Evolutionary conservation across 2,888 invertebrate species (phyloP).

Genomic region (Thysanoteuthis rhombus): DNA sequence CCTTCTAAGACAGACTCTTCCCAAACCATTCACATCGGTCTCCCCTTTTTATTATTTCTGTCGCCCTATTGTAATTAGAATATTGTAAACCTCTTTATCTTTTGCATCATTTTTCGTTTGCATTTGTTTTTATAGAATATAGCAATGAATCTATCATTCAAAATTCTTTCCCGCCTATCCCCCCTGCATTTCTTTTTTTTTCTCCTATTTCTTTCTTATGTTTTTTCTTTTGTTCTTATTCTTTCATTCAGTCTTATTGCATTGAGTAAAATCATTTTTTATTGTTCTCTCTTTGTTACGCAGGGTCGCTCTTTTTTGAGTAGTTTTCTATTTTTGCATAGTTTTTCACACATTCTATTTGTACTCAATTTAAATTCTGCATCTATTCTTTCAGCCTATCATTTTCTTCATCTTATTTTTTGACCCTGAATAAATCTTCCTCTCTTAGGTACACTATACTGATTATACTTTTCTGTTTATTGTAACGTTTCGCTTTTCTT

Average conservation of each 20-base stretch:
- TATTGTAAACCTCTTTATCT: not conserved
- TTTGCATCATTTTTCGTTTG: not conserved
- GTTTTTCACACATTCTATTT: too few species aligned
- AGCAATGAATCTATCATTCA: not conserved
- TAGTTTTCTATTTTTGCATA: too few species aligned
- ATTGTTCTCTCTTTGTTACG: too few species aligned
- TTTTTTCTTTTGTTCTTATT: not conserved
- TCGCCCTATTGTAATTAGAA: not conserved
- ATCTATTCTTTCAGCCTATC: too few species aligned
- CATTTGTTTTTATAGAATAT: not conserved
- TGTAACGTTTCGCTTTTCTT: too few species aligned
- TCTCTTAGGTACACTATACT: too few species aligned
- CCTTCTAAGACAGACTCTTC: not conserved
- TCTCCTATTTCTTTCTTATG: not conserved
- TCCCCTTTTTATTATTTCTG: not conserved
- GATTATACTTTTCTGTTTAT: too few species aligned
- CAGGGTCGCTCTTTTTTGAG: too few species aligned
- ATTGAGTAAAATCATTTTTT: too few species aligned
- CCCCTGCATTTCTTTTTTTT: not conserved
- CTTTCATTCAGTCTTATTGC: not conserved
- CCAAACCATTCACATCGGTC: not conserved
- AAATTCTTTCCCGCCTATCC: not conserved
- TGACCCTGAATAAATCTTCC: too few species aligned
- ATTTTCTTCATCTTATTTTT: too few species aligned
- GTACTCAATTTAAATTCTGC: too few species aligned